Evolutionary conservation across 1,140 invertebrate species (phyloP).

Genomic region (Kradibia gibbosae): DNA sequence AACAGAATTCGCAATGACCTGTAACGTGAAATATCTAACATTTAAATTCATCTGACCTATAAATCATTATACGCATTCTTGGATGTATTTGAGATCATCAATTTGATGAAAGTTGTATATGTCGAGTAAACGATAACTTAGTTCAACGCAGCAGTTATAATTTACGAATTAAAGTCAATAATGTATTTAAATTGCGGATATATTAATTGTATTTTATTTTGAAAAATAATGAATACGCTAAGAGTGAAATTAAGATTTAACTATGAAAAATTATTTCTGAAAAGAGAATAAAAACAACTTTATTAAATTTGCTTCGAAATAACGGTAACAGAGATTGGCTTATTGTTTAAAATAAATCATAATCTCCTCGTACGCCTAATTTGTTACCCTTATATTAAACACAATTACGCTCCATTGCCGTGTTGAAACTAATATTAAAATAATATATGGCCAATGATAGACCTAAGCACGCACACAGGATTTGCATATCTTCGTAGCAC

Average conservation of each 20-base stretch:
- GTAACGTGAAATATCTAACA: too few relatives aligned
- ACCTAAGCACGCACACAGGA: not conserved
- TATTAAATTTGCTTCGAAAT: not conserved
- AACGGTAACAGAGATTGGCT: not conserved
- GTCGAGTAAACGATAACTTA: not conserved
- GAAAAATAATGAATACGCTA: constrained; percentile 25
- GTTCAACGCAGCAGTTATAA: not conserved
- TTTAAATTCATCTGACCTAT: too few relatives aligned
- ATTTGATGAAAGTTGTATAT: not conserved
- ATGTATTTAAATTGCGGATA: not conserved
- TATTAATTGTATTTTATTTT: not conserved
- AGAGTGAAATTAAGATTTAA: not conserved
- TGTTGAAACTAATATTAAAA: not conserved
- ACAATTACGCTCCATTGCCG: not conserved
- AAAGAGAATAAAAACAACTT: not conserved
- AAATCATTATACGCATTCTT: too few relatives aligned
- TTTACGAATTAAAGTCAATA: not conserved
- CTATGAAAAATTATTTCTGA: constrained; percentile 24
- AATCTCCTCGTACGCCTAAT: not conserved
- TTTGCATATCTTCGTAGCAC: not conserved
- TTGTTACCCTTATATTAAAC: not conserved
- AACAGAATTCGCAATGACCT: too few relatives aligned
- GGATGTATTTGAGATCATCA: too few relatives aligned
- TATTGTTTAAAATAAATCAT: constrained; percentile 14
- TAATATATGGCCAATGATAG: not conserved